Evolutionary conservation across 1,140 invertebrate species (phyloP), one percentile per base, ranked within the genome.

Genomic region (Eueides isabella): DNA sequence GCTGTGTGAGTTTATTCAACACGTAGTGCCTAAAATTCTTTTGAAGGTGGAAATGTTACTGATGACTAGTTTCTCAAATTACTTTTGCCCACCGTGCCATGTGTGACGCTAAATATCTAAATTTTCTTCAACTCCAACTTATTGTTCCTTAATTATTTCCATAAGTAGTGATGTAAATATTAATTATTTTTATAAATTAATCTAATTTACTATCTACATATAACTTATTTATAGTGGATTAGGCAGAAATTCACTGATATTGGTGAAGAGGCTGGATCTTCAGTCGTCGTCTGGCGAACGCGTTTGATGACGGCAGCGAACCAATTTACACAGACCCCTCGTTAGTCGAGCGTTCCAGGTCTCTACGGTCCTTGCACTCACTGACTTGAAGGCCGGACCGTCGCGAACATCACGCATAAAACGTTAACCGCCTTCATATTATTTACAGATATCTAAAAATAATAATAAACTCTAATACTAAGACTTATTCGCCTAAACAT

Each of bases 301-400:
- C 87, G 28, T 97, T 96, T 77, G 95, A 97, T 80, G 97, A 98
- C 89, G 97, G 97, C 11, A 98, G 97, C 83, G 98, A 98, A 88
- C 97, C 97, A 2, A 98, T 98, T 76, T 98, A 98, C 88, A 98
- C 97, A 0, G 97, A 98, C 92, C 97, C 97, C 0, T 98, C 97
- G 1, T 92, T 98, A 11, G 98, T 98, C 83, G 97, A 98, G 92
- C 94, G 97, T 82, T 96, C 97, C 62, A 88, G 97, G 80, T 95
- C 95, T 77, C 88, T 96, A 77, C 87, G 95, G 78, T 93, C 92
- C 14, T 77, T 94, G 14, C 91, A 94, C 73, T 93, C 91, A 3
- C 67, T 93, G 68, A 90, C 92, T 67, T 74, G 92, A 80, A 92
- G 92, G 71, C 90, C 90, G 6, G 91, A 93, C 33, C 78, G 89